Percentiles rank a stretch among this genome's conserved stretches.
These are phyloP conservation scores for Hipposideros larvatus DNA, from an alignment of 2,797 vertebrate species.

Conservation along the genomic window DNA sequence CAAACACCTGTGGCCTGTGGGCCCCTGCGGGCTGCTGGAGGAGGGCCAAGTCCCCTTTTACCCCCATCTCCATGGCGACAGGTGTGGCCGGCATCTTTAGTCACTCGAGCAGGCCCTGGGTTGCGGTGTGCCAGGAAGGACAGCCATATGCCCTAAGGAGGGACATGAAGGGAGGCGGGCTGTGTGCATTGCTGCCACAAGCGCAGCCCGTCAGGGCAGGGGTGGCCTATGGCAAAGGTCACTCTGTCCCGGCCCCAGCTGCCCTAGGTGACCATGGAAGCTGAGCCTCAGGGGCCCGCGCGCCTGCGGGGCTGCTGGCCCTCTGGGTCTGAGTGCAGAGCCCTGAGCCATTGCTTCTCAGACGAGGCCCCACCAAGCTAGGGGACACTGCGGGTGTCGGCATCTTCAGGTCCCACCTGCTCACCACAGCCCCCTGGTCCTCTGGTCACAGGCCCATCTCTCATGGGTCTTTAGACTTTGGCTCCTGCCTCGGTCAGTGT, in stretches of 20 bases:
- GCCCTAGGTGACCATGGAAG: fast-evolving
- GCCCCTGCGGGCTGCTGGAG: neutral
- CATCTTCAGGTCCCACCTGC: fast-evolving
- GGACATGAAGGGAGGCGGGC: conserved; percentile 80
- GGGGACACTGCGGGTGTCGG: fast-evolving
- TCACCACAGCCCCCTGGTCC: neutral
- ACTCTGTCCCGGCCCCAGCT: neutral
- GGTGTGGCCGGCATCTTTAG: conserved; percentile 49
- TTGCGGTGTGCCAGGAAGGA: conserved; percentile 72
- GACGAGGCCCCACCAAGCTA: fast-evolving
- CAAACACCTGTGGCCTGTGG: neutral
- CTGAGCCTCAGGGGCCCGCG: fast-evolving
- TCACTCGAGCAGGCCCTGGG: conserved; percentile 81
- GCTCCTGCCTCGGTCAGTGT: neutral
- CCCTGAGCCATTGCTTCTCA: neutral
- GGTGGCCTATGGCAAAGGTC: neutral
- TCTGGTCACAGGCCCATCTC: neutral
- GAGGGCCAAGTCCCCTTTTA: fast-evolving
- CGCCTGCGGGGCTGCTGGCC: neutral
- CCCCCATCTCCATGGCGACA: fast-evolving
- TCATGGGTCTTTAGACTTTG: neutral
- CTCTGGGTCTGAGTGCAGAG: neutral
- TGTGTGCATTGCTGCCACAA: fast-evolving
- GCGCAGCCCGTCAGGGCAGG: neutral
- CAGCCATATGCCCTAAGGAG: conserved; percentile 55